A percentile compares a stretch with the other conserved stretches of the same genome.
phyloP scores from a whole-genome alignment of 2,113 vertebrate genomes.

The Pandion haliaetus region DNA sequence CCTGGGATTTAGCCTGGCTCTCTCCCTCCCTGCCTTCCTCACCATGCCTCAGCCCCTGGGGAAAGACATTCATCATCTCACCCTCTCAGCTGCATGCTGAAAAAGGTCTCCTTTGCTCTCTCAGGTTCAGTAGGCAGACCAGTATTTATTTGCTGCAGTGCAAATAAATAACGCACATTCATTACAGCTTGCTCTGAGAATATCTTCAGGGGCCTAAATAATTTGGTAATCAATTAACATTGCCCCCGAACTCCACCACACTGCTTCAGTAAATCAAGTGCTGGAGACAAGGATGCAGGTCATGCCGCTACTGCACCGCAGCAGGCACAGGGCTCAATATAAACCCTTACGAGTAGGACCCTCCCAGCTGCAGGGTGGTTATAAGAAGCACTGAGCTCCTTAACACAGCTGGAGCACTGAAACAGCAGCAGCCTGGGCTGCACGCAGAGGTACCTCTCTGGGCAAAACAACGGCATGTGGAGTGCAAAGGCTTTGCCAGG shows the following conservation, averaged over 20 bases:
- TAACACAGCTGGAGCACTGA: neutral
- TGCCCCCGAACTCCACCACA: neutral
- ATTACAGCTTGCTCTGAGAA: accelerated
- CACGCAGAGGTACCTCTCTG: neutral
- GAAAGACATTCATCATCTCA: neutral
- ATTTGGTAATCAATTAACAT: neutral
- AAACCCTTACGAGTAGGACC: neutral
- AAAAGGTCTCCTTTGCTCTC: neutral
- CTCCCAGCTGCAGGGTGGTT: accelerated
- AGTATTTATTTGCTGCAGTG: neutral
- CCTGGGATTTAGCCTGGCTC: neutral
- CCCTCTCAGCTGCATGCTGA: neutral
- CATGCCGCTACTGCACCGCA: neutral
- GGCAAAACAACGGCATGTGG: neutral
- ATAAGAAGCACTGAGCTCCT: neutral
- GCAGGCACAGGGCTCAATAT: neutral
- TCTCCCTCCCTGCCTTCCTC: neutral
- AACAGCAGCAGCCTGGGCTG: neutral
- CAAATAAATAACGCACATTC: neutral
- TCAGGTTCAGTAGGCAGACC: neutral
- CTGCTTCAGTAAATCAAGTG: neutral
- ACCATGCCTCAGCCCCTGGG: neutral
- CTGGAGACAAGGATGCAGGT: neutral
- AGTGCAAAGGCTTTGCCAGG: neutral
- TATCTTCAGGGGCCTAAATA: neutral